Base-by-base conservation (phyloP, 2,797 vertebrate species). In the Loris lydekkerianus region DNA sequence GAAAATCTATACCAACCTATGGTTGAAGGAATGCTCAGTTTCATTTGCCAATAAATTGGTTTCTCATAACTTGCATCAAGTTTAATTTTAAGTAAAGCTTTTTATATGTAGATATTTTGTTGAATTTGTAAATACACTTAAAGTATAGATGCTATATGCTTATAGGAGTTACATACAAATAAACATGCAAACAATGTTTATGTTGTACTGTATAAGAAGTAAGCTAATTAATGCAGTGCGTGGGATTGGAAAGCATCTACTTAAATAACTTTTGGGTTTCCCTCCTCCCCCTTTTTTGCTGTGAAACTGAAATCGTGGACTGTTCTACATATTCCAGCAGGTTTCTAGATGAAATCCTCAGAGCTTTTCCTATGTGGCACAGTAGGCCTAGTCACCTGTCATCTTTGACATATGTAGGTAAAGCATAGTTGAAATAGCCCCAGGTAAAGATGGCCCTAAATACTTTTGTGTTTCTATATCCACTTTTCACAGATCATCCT, bases 11-110 rank as follows among this genome's bases (percentile, higher is more conserved):
- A 98, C 97, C 98, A 99, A 98, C 99, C 99, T 99, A 98, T 99
- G 98, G 98, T 98, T 98, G 98, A 99, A 99, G 98, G 98, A 98
- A 98, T 98, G 99, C 98, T 98, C 98, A 98, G 98, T 99, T 99
- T 98, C 98, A 99, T 98, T 98, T 99, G 98, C 98, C 98, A 99
- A 99, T 98, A 98, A 99, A 99, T 99, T 99, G 98, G 98, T 99
- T 99, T 99, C 98, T 99, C 99, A 99, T 99, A 99, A 99, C 99
- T 99, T 99, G 99, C 99, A 99, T 99, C 99, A 99, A 99, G 99
- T 99, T 99, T 99, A 99, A 99, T 98, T 99, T 99, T 98, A 99
- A 99, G 98, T 99, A 98, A 98, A 99, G 98, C 98, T 99, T 99
- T 98, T 99, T 99, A 98, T 98, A 98, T 99, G 99, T 99, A 99